Percentiles rank a stretch among this genome's conserved stretches.
These are phyloP conservation scores for Tupiocoris notatus DNA, from an alignment of 2,888 invertebrate species.

Conservation along the genomic window DNA sequence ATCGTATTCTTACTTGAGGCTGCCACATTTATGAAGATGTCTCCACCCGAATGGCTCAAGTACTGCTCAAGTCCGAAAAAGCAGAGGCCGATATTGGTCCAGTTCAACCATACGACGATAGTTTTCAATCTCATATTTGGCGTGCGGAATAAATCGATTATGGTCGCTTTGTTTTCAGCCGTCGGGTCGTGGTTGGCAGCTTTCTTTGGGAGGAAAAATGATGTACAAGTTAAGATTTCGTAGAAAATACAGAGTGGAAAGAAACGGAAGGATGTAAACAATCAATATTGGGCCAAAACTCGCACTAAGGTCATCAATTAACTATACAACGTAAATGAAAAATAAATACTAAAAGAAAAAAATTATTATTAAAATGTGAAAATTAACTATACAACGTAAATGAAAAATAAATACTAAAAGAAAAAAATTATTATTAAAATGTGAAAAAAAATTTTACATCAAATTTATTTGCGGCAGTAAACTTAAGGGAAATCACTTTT, in stretches of 20 bases:
- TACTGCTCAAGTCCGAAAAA: slow-evolving; percentile 88
- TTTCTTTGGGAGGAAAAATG: slow-evolving; percentile 7
- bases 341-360: no score
- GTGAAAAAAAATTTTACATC: no score
- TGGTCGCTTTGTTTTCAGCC: slow-evolving; percentile 50
- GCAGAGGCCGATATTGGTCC: slow-evolving; percentile 81
- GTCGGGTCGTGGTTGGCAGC: not conserved
- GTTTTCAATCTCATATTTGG: slow-evolving; percentile 70
- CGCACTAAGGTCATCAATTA: no score
- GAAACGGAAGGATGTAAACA: not conserved
- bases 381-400: no score
- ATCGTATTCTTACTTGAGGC: slow-evolving; percentile 61
- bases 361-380: no score
- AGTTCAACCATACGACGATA: slow-evolving; percentile 71
- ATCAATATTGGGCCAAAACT: no score
- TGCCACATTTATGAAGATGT: slow-evolving; percentile 82
- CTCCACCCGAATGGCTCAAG: slow-evolving; percentile 73
- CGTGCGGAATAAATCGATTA: slow-evolving; percentile 67
- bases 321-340: no score
- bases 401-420: no score
- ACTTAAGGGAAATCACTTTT: no score
- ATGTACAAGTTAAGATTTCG: not conserved
- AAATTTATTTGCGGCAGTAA: no score
- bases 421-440: no score
- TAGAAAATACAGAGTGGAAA: not conserved